Conservation (phyloP, 2,888 invertebrate species). For the Ectemnius cavifrons region DNA sequence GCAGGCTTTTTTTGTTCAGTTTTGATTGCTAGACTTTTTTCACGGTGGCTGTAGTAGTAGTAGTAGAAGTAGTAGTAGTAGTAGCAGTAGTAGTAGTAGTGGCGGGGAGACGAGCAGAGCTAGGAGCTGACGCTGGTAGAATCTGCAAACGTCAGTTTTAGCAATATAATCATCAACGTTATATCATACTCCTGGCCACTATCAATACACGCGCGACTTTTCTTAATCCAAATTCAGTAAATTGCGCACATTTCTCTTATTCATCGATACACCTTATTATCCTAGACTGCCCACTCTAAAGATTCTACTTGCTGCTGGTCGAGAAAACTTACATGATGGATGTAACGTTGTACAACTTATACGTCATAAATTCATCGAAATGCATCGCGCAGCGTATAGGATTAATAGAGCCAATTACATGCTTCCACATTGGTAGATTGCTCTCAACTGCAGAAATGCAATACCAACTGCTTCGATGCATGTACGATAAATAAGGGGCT, state of each 20-base stretch:
- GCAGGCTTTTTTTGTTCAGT: constrained; percentile 74
- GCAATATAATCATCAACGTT: constrained; percentile 72
- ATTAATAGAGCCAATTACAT: not conserved
- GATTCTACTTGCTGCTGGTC: constrained; percentile 52
- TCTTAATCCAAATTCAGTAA: constrained; percentile 42
- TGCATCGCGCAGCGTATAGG: constrained; percentile 38
- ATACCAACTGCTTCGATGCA: constrained; percentile 43
- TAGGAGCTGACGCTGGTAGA: constrained; percentile 77
- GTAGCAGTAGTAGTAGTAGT: constrained; percentile 71
- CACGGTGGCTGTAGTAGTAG: constrained; percentile 77
- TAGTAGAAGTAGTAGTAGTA: constrained; percentile 64
- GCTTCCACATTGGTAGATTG: too few species aligned
- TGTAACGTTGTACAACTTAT: constrained; percentile 44
- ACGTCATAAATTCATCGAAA: constrained; percentile 45
- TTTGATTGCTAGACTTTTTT: constrained; percentile 74
- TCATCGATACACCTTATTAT: constrained; percentile 40
- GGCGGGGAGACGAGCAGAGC: constrained; percentile 78
- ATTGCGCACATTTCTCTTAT: constrained; percentile 41
- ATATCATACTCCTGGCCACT: constrained; percentile 72
- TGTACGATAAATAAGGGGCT: constrained; percentile 52
- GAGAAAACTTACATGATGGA: constrained; percentile 54
- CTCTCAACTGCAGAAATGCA: too few species aligned
- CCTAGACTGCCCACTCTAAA: constrained; percentile 72
- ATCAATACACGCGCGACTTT: constrained; percentile 51
- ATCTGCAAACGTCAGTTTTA: constrained; percentile 78